Percentiles rank a stretch among this genome's conserved stretches.
Conservation (phyloP, 2,113 vertebrate genomes). For the Hylia prasina region DNA sequence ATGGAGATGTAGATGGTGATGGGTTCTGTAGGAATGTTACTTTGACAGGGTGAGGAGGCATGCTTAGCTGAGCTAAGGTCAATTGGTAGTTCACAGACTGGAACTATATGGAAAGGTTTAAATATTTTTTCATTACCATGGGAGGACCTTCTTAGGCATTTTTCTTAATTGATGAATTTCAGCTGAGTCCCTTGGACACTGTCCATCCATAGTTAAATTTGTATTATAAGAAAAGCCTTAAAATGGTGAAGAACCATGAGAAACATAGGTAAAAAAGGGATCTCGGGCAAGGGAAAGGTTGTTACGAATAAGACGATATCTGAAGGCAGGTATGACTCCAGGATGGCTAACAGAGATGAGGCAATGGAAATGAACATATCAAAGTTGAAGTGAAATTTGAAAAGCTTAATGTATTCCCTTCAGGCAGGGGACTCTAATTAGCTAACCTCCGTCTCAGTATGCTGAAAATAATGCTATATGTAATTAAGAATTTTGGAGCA, state of each 20-base stretch:
- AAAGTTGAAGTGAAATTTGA: not conserved
- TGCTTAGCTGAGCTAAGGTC: not conserved
- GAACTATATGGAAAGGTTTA: not conserved
- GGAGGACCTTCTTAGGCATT: not conserved
- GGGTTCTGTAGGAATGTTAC: not conserved
- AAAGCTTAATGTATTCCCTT: not conserved
- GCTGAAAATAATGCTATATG: not conserved
- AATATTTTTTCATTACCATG: not conserved
- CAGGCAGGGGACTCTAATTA: not conserved
- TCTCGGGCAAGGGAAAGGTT: not conserved
- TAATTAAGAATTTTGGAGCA: not conserved
- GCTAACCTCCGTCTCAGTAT: rapidly evolving
- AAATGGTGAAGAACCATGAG: not conserved
- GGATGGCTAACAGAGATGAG: not conserved
- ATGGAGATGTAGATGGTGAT: not conserved
- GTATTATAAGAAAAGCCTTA: not conserved
- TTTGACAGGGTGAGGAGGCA: not conserved
- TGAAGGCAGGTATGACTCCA: not conserved
- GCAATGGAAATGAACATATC: not conserved
- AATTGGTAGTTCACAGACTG: not conserved
- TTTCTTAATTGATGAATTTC: not conserved
- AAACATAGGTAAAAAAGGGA: not conserved
- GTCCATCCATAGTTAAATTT: not conserved
- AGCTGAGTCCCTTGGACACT: not conserved
- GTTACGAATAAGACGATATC: not conserved